Conservation (phyloP, 2,797 vertebrate species). For the Erethizon dorsatum region DNA sequence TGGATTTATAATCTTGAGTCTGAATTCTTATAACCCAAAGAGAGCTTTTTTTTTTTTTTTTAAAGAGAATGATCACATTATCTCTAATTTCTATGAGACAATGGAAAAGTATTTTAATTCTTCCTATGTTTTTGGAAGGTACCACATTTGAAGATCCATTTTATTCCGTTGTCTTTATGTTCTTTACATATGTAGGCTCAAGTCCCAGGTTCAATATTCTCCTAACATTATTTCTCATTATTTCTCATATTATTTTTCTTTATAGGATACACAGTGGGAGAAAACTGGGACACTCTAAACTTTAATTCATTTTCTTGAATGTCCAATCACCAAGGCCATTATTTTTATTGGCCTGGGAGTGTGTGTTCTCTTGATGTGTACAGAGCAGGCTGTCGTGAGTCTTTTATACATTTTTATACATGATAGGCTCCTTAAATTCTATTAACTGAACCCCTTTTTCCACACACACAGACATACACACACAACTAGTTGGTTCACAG, state of each 20-base stretch:
- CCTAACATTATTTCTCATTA: neutral
- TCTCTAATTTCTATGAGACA: neutral
- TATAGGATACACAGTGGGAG: neutral
- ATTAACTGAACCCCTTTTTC: neutral
- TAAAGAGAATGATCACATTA: neutral
- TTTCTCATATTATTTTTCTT: neutral
- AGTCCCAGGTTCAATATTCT: neutral
- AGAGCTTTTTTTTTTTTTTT: neutral
- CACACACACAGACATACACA: no score
- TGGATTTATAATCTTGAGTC: slow-evolving; percentile 22
- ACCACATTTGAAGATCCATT: neutral
- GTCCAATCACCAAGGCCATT: neutral
- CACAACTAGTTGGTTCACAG: neutral
- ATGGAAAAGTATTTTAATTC: neutral
- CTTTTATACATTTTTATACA: neutral
- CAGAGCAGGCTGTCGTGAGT: neutral
- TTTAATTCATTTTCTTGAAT: slow-evolving; percentile 39
- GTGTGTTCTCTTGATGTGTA: neutral
- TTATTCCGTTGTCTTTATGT: slow-evolving; percentile 21
- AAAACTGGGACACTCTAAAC: neutral
- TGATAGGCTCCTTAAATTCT: neutral
- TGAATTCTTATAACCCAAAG: slow-evolving; percentile 35
- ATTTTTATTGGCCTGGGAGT: neutral
- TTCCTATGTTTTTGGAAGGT: neutral
- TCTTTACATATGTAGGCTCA: neutral